A percentile compares a stretch with the other conserved stretches of the same genome.
Evolutionary conservation across 2,888 invertebrate species (phyloP).

Genomic region (Drosophila stalkeri): DNA sequence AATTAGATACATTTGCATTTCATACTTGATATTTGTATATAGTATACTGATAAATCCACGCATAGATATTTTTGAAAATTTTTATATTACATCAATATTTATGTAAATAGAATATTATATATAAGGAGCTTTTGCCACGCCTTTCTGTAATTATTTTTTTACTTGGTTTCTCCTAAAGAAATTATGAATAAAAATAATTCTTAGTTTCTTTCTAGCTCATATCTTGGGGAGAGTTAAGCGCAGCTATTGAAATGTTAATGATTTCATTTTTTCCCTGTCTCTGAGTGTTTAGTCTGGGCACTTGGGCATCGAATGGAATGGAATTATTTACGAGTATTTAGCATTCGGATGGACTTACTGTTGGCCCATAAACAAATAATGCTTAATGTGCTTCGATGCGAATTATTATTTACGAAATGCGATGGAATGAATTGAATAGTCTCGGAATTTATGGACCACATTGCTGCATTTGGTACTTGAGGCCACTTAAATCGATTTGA

Average conservation of each 20-base stretch:
- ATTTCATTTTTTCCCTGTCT: not conserved
- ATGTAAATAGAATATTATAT: not conserved
- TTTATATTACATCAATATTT: not conserved
- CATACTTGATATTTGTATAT: not conserved
- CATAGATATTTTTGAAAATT: not conserved
- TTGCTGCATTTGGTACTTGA: constrained; percentile 65
- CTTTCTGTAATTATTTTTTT: not conserved
- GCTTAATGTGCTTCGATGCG: constrained; percentile 62
- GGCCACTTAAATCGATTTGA: constrained; percentile 54
- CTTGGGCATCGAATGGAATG: constrained; percentile 36
- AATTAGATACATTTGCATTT: not conserved
- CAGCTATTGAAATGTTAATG: constrained; percentile 48
- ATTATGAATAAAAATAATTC: not conserved
- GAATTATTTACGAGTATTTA: constrained; percentile 71
- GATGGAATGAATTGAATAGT: constrained; percentile 51
- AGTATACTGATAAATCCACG: no score
- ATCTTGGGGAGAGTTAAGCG: constrained; percentile 10
- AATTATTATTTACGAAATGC: constrained; percentile 71
- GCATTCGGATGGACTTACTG: constrained; percentile 34
- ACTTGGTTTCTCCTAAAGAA: not conserved
- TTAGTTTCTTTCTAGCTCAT: not conserved
- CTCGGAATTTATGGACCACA: constrained; percentile 59
- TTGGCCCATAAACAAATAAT: constrained; percentile 66
- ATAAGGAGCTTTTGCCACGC: not conserved
- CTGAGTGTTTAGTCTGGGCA: constrained; percentile 62